Evolutionary conservation across 1,140 invertebrate species (phyloP).

Genomic region (Zaprionus ornatus): DNA sequence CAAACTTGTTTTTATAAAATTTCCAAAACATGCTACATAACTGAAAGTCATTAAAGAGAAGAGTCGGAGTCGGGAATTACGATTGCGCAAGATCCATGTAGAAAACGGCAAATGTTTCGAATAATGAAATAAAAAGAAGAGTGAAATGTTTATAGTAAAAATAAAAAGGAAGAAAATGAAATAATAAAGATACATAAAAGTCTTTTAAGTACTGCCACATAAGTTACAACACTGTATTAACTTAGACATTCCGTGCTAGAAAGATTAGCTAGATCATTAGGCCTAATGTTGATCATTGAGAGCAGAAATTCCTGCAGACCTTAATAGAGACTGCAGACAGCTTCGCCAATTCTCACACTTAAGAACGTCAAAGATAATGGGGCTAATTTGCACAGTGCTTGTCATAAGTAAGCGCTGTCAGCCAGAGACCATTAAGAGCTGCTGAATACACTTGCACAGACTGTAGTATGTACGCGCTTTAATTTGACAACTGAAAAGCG

Average conservation of each 20-base stretch:
- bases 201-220: not conserved
- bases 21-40: conserved; percentile 25
- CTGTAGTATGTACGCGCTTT: conserved; percentile 53
- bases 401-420: conserved; percentile 42
- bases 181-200: not conserved
- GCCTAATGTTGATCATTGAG: not conserved
- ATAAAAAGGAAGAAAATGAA: not conserved
- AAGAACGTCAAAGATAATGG: conserved; percentile 24
- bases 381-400: conserved; percentile 44
- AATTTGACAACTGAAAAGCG: conserved; percentile 79
- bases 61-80: not conserved
- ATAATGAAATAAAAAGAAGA: not conserved
- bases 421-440: conserved; percentile 37
- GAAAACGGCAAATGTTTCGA: not conserved
- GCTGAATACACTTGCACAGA: conserved; percentile 25
- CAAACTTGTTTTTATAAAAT: conserved; percentile 40
- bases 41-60: conserved; percentile 14
- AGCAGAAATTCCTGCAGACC: not conserved
- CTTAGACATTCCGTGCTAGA: not conserved
- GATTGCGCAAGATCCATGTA: conserved; percentile 13
- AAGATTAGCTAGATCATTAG: not conserved
- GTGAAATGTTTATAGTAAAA: not conserved
- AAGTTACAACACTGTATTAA: not conserved
- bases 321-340: not conserved
- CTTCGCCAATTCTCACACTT: conserved; percentile 20